Evolutionary conservation across 2,113 vertebrate genomes (phyloP).

Genomic region (Colaptes auratus): DNA sequence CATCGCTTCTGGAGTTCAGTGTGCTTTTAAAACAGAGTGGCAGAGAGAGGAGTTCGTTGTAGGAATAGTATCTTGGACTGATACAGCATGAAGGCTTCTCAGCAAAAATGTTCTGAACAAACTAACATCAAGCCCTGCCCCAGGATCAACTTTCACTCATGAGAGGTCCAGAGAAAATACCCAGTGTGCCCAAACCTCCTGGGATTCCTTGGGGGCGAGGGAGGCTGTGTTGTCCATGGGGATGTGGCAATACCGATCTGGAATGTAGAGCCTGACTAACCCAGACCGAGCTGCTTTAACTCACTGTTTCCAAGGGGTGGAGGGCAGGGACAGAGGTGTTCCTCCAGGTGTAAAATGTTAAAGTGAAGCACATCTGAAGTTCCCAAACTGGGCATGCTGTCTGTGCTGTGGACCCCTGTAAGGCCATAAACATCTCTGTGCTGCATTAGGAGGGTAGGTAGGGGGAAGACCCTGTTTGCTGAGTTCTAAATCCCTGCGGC

Average conservation of each 20-base stretch:
- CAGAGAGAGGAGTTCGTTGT: background rate
- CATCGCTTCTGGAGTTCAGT: background rate
- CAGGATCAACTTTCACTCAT: background rate
- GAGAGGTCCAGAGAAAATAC: background rate
- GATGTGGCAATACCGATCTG: background rate
- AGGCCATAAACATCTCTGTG: background rate
- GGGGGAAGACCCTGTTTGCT: background rate
- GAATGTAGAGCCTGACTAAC: background rate
- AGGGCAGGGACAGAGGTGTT: background rate
- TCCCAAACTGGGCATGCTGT: background rate
- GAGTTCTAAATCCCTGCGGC: background rate
- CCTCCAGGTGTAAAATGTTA: background rate
- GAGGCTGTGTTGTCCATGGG: background rate
- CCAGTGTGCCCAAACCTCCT: background rate
- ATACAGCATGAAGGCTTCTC: background rate
- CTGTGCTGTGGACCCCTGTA: background rate
- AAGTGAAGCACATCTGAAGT: background rate
- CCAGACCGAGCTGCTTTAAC: background rate
- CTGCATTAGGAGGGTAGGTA: background rate
- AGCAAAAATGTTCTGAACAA: background rate
- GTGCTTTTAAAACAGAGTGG: background rate
- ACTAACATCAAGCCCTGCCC: background rate
- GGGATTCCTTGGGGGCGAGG: background rate
- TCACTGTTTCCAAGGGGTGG: background rate
- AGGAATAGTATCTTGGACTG: background rate